A percentile compares a stretch with the other conserved stretches of the same genome.
Evolutionary conservation across 1,140 invertebrate genomes (phyloP).

Genomic region (Drosophila arizonae): DNA sequence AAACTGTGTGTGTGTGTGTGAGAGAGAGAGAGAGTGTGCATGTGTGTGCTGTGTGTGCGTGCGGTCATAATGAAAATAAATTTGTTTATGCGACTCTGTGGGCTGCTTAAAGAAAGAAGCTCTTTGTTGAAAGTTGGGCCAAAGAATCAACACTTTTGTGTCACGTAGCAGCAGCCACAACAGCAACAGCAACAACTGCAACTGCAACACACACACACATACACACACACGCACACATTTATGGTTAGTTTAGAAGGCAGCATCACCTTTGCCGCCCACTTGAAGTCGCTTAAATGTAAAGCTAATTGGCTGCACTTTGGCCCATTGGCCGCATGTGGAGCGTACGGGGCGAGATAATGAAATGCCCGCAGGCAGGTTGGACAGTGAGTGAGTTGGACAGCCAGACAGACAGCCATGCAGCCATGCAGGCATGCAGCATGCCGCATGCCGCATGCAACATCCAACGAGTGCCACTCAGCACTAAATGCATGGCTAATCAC

Average conservation of each 20-base stretch:
- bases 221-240: not conserved
- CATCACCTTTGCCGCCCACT: conserved; percentile 44
- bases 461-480: conserved; percentile 45
- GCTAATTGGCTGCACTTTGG: conserved; percentile 52
- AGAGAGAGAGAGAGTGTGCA: no score
- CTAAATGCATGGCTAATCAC: conserved; percentile 55
- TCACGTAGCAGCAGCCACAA: conserved; percentile 47
- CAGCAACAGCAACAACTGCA: not conserved
- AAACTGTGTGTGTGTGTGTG: not conserved
- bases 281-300: conserved; percentile 38
- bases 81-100: conserved; percentile 63
- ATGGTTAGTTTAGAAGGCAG: not conserved
- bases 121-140: conserved; percentile 52
- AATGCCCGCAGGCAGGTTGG: conserved; percentile 32
- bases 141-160: conserved; percentile 59
- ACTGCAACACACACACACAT: conserved; percentile 1
- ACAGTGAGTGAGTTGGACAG: no score
- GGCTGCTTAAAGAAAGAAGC: conserved; percentile 48
- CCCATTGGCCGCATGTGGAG: conserved; percentile 25
- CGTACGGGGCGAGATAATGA: conserved; percentile 32
- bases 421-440: not conserved
- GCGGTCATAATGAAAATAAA: conserved; percentile 65
- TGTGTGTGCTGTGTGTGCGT: conserved; percentile 19
- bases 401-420: not conserved
- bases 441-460: conserved; percentile 21